These are phyloP conservation scores for Molossus alvarezi DNA, from an alignment of 2,797 vertebrate genomes.

Conservation along the genomic window DNA sequence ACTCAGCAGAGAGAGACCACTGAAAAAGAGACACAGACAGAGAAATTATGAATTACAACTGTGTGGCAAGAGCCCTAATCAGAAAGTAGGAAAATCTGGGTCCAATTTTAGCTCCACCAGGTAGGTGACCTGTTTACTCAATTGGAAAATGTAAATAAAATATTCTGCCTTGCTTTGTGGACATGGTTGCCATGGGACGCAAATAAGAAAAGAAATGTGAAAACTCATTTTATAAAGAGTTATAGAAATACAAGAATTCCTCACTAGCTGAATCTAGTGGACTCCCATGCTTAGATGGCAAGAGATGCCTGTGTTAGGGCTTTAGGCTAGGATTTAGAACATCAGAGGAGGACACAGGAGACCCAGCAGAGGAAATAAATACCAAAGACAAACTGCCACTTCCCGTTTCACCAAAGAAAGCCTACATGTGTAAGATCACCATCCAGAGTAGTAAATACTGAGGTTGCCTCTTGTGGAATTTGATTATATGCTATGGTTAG, in stretches of 20 bases:
- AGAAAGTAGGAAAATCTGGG: neutral
- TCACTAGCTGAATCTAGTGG: neutral
- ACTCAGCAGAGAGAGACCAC: neutral
- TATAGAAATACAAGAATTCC: neutral
- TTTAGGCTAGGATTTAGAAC: neutral
- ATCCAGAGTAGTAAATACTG: neutral
- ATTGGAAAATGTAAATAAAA: slow-evolving; percentile 7
- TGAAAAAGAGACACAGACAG: neutral
- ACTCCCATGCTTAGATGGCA: neutral
- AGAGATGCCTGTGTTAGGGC: neutral
- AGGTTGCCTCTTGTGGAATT: neutral
- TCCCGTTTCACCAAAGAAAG: neutral
- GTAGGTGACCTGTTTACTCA: neutral
- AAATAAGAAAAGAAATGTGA: neutral
- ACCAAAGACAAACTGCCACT: slow-evolving; percentile 10
- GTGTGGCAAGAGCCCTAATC: neutral
- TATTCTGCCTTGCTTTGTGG: neutral
- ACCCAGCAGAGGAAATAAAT: neutral
- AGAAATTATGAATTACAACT: neutral
- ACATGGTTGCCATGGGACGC: neutral
- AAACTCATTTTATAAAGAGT: neutral
- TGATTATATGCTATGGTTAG: neutral
- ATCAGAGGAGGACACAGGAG: neutral
- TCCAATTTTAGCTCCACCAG: neutral
- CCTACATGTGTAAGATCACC: neutral